Conservation (phyloP, 2,113 vertebrate species). For the Apodemus speciosus region DNA sequence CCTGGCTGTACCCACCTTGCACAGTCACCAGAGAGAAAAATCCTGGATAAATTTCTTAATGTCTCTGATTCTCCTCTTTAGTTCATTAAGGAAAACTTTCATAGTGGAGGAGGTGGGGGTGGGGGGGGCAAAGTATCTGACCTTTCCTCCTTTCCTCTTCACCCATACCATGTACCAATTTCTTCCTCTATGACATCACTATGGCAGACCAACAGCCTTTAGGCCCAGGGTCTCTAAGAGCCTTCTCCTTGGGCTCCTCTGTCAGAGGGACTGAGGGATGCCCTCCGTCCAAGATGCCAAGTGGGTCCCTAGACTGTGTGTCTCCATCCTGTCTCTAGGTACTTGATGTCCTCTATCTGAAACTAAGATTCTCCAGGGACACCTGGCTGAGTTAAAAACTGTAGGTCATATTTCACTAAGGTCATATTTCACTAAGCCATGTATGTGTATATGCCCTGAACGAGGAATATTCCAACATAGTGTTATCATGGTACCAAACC, state of each 20-base stretch:
- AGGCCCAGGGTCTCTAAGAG: background rate
- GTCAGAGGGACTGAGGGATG: background rate
- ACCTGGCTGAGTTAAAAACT: background rate
- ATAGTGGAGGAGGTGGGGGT: too few species aligned
- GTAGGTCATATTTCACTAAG: background rate
- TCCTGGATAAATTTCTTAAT: background rate
- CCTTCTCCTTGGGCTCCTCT: background rate
- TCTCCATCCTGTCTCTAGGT: background rate
- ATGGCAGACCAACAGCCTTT: background rate
- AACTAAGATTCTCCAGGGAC: background rate
- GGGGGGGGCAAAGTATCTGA: background rate
- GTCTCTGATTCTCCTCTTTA: conserved; percentile 22
- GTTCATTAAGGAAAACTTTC: conserved; percentile 1
- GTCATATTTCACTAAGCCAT: background rate
- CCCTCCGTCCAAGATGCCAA: background rate
- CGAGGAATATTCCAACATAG: background rate
- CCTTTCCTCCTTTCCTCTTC: background rate
- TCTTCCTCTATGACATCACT: background rate
- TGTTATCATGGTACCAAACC: background rate
- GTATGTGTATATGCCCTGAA: background rate
- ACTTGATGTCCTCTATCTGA: background rate
- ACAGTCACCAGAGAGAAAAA: too few species aligned
- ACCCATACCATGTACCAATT: background rate
- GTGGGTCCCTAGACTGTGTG: background rate
- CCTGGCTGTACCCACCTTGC: too few species aligned